Conservation (phyloP, 2,888 invertebrate genomes). For the Dryomyza anilis region DNA sequence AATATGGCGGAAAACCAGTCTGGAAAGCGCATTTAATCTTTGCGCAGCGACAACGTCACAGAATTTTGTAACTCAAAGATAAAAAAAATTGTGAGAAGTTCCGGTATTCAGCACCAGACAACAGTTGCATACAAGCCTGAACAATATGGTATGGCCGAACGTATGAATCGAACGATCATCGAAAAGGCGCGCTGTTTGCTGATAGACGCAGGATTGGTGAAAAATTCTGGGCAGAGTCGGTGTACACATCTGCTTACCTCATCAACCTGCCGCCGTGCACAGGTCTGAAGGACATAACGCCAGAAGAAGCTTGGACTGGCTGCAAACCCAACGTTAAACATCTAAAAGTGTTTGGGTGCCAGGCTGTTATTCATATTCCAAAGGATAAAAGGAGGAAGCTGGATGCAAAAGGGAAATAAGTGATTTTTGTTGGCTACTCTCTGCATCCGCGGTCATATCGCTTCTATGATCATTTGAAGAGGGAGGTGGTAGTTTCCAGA, state of each 20-base stretch:
- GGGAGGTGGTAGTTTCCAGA: background rate
- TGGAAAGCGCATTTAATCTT: no score
- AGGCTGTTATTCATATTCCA: background rate
- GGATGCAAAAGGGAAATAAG: background rate
- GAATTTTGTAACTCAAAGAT: background rate
- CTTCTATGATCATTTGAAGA: background rate
- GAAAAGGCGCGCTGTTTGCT: background rate
- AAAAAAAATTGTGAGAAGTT: background rate
- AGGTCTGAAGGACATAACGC: background rate
- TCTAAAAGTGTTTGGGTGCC: background rate
- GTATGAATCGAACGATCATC: slow-evolving; percentile 2
- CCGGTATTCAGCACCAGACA: no score
- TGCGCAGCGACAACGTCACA: background rate
- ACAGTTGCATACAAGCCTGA: background rate
- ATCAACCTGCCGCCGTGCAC: background rate
- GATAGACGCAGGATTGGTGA: background rate
- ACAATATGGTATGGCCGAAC: background rate
- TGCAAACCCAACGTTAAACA: background rate
- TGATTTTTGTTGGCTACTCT: background rate
- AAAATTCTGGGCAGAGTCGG: no score
- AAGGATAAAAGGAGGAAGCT: slow-evolving; percentile 11
- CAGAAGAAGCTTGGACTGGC: no score
- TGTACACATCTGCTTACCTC: background rate
- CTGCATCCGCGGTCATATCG: background rate
- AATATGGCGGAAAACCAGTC: no score